A percentile compares a stretch with the other conserved stretches of the same genome.
Evolutionary conservation across 2,888 invertebrate genomes (phyloP).

Genomic region (Glaucopsyche alexis): DNA sequence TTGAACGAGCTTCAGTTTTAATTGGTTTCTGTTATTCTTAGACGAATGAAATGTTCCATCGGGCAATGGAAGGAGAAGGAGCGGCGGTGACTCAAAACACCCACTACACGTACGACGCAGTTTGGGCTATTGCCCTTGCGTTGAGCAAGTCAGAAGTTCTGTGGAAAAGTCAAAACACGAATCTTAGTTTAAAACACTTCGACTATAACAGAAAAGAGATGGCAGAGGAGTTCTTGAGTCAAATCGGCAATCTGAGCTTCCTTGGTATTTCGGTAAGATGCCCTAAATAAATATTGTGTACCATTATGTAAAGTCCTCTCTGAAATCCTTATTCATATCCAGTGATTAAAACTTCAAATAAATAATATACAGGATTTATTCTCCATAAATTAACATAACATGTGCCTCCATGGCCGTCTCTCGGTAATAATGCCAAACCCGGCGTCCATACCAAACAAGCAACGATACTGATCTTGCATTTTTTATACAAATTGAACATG

Average conservation of each 20-base stretch:
- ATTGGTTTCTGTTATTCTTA: slow-evolving; percentile 48
- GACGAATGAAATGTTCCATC: slow-evolving; percentile 83
- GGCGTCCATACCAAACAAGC: too few species aligned
- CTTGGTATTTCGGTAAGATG: slow-evolving; percentile 90
- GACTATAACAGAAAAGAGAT: slow-evolving; percentile 87
- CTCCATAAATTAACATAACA: too few species aligned
- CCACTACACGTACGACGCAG: slow-evolving; percentile 92
- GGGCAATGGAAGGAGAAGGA: slow-evolving; percentile 77
- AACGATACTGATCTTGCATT: too few species aligned
- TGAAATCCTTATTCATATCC: too few species aligned
- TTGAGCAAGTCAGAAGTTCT: slow-evolving; percentile 82
- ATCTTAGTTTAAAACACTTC: slow-evolving; percentile 80
- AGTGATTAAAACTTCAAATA: too few species aligned
- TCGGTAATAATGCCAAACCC: too few species aligned
- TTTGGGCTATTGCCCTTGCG: slow-evolving; percentile 93
- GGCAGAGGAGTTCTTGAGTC: slow-evolving; percentile 84
- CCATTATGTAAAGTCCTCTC: too few species aligned
- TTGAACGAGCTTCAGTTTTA: slow-evolving; percentile 14
- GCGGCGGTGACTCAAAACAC: slow-evolving; percentile 84
- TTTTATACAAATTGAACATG: too few species aligned
- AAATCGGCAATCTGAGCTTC: slow-evolving; percentile 87
- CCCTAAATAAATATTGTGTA: neutral
- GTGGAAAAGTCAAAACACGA: slow-evolving; percentile 65
- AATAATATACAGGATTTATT: too few species aligned
- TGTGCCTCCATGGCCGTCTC: too few species aligned